Base-by-base conservation (phyloP, 2,888 invertebrate genomes). In the Phalera bucephala region DNA sequence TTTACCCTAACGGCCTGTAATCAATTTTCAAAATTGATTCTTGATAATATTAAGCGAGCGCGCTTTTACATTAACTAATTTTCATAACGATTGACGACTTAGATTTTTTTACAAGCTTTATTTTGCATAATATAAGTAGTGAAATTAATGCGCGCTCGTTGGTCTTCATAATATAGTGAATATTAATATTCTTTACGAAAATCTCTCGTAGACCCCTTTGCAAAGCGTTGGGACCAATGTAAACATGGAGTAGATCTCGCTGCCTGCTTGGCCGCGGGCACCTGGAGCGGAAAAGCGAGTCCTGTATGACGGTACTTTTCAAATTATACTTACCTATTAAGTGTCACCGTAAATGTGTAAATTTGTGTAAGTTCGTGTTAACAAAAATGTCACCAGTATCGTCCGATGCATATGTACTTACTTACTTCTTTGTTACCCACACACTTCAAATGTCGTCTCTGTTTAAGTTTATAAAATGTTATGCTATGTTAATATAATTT, bases 221-320 rank as follows among this genome's bases (percentile, higher is more conserved):
- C 59, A 62, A 78, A 74, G 80, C 67, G 81, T 74, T 79, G 86
- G 85, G 86, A 87, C 86, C 86, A 87, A 85, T 69, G 64, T 64
- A 57, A 60, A 65, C 68, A 65, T 50, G 64, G 64, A 60, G 61
- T 63, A 52, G 46, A 50, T 45, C 43, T 54, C 11, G 15, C 46
- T 47, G 45, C 55, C 55, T 40, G 9, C 41, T 45, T 45, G 52
- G 43, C 45, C 31, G 34, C 49, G 49, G 36, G 33, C 45, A 26
- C 48, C 50, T 40, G 47, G 52, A 53, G 33, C 49, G 41, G 44
- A 45, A 33, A 23, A 52, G 52, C 54, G 41, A 44, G 44, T 43
- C 39, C 30, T 28, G 33, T 40, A 36, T 41, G 45, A 40, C 40
- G 29, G 40, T 29, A 36, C 45, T 41, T 41, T 43, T 26, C 40